Evolutionary conservation across 1,140 invertebrate species (phyloP), one percentile per base, ranked within the genome.

Genomic region (Riptortus pedestris): DNA sequence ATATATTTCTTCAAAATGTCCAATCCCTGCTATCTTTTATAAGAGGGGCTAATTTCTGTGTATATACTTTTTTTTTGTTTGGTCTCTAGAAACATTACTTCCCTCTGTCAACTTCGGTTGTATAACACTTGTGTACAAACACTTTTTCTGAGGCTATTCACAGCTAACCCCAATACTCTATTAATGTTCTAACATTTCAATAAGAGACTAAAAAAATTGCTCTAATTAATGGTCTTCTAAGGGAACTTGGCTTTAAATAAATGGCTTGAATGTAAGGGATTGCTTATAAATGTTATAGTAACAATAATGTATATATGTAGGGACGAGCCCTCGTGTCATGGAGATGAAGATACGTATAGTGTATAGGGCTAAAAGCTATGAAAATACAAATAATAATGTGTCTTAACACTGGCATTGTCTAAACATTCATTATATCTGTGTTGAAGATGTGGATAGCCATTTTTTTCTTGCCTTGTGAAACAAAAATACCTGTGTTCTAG

Each of bases 291-390:
- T 51, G 18, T 58, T 18, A 31, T 31, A 58, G 55, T 58, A 58
- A 58, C 55, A n/a, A 28, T 28, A 58, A 9, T 65, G 27, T 65
- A 61, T 63, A 66, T 66, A 66, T 65, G 26, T 66, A 66, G 65
- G 65, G 62, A 62, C 65, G 33, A 66, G 65, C 65, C 59, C 65
- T 57, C 52, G 43, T 45, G 57, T 63, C 28, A 61, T 66, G 62
- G 65, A 66, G 47, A 66, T 62, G 61, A 66, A 66, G 65, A 66
- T 66, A 47, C 61, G 61, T 29, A 66, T 66, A 58, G 65, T 66
- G 18, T 66, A 66, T 64, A 63, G 65, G 65, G 65, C 64, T 45
- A 63, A 66, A 63, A 66, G 48, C 52, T 60, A 66, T 57, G 52
- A 63, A 55, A 64, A 60, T 62, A 31, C 38, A 29, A 55, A 43